Evolutionary conservation across 2,113 vertebrate species (phyloP), one percentile per base, ranked within the genome.

Genomic region (Cyphomyrus plagiostoma): DNA sequence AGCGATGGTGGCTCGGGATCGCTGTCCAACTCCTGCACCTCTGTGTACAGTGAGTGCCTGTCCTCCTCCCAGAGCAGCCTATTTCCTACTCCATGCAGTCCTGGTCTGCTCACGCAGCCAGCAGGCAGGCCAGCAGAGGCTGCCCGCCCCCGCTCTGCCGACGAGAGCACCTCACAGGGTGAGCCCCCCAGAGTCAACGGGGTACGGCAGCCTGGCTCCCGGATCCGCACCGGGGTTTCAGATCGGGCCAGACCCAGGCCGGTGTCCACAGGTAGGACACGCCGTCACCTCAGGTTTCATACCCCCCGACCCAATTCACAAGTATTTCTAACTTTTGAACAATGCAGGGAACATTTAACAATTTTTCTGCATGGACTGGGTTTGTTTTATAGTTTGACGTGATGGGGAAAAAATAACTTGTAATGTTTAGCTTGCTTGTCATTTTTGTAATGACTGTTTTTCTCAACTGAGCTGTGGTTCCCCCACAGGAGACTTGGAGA

Each of bases 1-100:
- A 99, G 98, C 0, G 98, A 99, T 0, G 97, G 95, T 0, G 97
- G 97, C 5, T 98, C 97, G 70, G 97, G 97, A 89, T 99, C 98
- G 0, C 93, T 98, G 80, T 99, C 98, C 83, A 97, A 97, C 90
- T 99, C 98, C 23, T 98, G 98, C 92, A 97, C 97, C 0, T 99
- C 98, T 0, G 97, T 99, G 92, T 97, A 97, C 96, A 98, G 98
- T 0, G 97, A 98, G 90, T 96, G 95, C 89, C 91, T 97, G 48
- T 97, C 96, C 26, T 96, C 97, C 0, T 97, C 97, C 21, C 96
- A 96, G 91, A 94, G 95, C 39, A 96, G 94, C 89, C 93, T 96
- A 86, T 94, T 96, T 90, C 95, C 3, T 77, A 2, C 70, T 82
- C 5, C 92, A 91, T 89, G 91, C 91, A 90, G 95, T 90, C 86